A percentile compares a stretch with the other conserved stretches of the same genome.
phyloP scores from a whole-genome alignment of 2,113 vertebrate species.

The Lucifuga dentata region DNA sequence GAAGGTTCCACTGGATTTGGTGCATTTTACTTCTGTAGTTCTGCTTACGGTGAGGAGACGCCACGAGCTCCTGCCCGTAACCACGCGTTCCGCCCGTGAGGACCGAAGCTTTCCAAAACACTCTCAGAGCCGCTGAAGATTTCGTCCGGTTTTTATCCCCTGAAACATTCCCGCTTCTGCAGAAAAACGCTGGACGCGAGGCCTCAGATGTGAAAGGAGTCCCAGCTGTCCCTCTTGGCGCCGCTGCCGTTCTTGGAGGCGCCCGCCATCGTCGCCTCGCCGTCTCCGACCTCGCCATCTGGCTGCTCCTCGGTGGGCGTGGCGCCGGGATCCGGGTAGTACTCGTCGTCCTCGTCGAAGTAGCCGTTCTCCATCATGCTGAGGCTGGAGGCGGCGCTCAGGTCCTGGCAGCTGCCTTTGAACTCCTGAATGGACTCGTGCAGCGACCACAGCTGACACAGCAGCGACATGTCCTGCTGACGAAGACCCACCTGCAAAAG shows the following conservation, averaged over 20 bases:
- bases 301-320: conserved; percentile 81
- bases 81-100: conserved; percentile 7
- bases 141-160: conserved; percentile 1
- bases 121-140: not conserved
- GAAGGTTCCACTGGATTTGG: conserved; percentile 15
- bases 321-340: conserved; percentile 84
- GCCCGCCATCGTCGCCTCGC: conserved; percentile 16
- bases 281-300: conserved; percentile 65
- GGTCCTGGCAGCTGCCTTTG: conserved; percentile 95
- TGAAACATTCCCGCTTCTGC: conserved; percentile 1
- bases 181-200: not conserved
- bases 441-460: conserved; percentile 97
- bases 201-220: conserved; percentile 84
- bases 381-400: conserved; percentile 87
- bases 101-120: not conserved
- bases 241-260: conserved; percentile 67
- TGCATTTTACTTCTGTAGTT: conserved; percentile 4
- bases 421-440: conserved; percentile 99
- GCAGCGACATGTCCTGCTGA: conserved; percentile 97
- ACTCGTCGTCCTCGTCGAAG: conserved; percentile 96
- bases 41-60: not conserved
- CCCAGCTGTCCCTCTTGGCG: conserved; percentile 85
- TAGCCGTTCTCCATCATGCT: conserved; percentile 93
- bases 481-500: conserved; percentile 91
- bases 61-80: conserved; percentile 3